Evolutionary conservation across 1,140 invertebrate species (phyloP).

Genomic region (Drosophila orosa): DNA sequence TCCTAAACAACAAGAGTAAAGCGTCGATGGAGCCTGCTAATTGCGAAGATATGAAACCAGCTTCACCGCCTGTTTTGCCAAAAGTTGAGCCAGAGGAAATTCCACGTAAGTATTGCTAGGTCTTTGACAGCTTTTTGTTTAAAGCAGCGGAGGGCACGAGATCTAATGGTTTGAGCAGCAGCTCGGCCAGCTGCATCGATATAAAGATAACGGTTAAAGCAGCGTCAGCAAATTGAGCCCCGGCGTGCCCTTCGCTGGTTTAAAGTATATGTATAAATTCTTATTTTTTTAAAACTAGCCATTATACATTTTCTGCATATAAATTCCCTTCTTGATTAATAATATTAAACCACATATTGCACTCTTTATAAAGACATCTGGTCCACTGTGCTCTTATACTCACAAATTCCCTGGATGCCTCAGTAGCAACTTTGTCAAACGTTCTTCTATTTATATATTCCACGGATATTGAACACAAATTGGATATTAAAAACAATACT

Average conservation of each 20-base stretch:
- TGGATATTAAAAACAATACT: background rate
- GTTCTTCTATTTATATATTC: background rate
- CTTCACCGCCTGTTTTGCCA: conserved; percentile 7
- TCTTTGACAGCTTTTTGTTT: too few species aligned
- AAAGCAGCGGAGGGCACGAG: too few species aligned
- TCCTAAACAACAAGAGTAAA: conserved; percentile 51
- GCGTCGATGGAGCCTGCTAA: background rate
- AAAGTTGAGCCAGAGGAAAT: conserved; percentile 22
- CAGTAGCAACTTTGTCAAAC: background rate
- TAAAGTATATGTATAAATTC: too few species aligned
- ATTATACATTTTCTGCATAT: too few species aligned
- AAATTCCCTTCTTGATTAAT: too few species aligned
- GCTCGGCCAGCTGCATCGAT: too few species aligned
- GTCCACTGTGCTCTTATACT: conserved; percentile 13
- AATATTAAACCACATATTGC: background rate
- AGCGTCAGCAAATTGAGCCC: too few species aligned
- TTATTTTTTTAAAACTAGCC: too few species aligned
- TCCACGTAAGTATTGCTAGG: conserved; percentile 17
- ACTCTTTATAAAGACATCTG: background rate
- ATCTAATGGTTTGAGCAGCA: too few species aligned
- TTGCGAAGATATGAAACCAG: conserved; percentile 5
- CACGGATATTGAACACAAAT: too few species aligned
- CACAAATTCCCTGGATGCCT: background rate
- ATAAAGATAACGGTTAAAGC: too few species aligned
- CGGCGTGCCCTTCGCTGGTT: too few species aligned